Conservation (phyloP, 2,888 invertebrate genomes). For the Eupithecia tripunctaria region DNA sequence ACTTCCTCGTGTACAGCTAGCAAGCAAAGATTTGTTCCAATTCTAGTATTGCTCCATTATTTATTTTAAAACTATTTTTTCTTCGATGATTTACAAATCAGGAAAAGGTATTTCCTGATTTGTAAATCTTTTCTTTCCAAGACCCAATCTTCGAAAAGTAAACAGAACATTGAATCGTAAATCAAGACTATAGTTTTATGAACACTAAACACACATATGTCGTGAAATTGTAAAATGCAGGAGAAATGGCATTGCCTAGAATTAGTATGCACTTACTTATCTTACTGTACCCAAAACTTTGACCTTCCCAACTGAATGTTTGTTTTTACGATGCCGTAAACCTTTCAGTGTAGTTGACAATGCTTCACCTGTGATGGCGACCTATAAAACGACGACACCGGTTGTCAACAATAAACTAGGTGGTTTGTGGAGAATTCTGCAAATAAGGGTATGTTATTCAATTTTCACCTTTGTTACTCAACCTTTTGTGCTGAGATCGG, state of each 20-base stretch:
- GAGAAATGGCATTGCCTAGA: not conserved
- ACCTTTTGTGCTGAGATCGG: constrained; percentile 7
- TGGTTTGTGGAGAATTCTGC: constrained; percentile 38
- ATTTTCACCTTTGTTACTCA: constrained; percentile 28
- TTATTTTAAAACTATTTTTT: too few relatives aligned
- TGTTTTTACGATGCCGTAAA: constrained; percentile 72
- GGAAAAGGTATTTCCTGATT: too few relatives aligned
- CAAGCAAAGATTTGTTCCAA: too few relatives aligned
- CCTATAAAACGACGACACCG: constrained; percentile 66
- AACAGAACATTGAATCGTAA: not conserved
- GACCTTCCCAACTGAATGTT: constrained; percentile 60
- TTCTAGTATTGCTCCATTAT: not conserved
- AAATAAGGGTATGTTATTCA: constrained; percentile 45
- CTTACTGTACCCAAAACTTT: constrained; percentile 50
- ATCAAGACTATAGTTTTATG: not conserved
- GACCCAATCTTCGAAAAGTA: not conserved
- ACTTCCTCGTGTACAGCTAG: constrained; percentile 34
- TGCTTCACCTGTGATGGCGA: constrained; percentile 60
- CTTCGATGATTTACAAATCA: too few relatives aligned
- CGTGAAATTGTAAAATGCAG: not conserved
- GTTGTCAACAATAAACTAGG: constrained; percentile 65
- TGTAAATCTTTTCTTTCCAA: not conserved
- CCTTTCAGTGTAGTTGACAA: constrained; percentile 67
- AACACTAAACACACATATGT: not conserved
- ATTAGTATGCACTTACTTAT: constrained; percentile 16